Base-by-base conservation (phyloP, 2,888 invertebrate genomes). In the Nezara viridula region DNA sequence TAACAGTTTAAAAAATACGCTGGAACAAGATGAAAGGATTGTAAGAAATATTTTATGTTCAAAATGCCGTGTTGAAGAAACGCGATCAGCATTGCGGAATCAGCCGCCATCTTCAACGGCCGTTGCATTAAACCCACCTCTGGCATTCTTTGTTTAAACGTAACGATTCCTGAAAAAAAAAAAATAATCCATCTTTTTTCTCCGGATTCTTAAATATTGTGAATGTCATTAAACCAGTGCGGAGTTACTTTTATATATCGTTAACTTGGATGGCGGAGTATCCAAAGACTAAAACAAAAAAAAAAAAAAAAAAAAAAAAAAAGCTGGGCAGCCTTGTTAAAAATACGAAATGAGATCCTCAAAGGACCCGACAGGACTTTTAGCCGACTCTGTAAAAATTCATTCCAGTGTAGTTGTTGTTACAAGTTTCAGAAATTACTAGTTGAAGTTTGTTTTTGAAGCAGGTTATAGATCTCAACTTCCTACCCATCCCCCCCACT, bases 341-440 rank as follows among this genome's bases (percentile, higher is more conserved):
- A 60, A 12, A 27, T 27, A 60, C n/a, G 27, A 60, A 60, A 60
- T 60, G 32, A 32, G 66, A 19, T 16, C 16, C 32, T 66, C 32
- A 32, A 66, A 32, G 66, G 66, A 27, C 60, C 27, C 21, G 21
- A 50, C 21, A 60, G 27, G 60, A 66, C 66, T 66, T 66, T 66
- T 66, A 66, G 32, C 66, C 19, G 66, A 60, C 60, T 60, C 60
- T 0, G 66, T 32, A 66, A 32, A 66, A 66, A 66, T 66, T 66
- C 66, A 66, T 66, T 66, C 16, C 66, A 19, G 16, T 32, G 66
- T 66, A 32, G 32, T 32, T 66, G 32, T 32, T 66, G 66, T 66
- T 66, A 66, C 66, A 66, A 66, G 66, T 66, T 66, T 32, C 32
- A 19, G 66, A 66, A 66, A 66, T 66, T 66, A 66, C 66, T 66